A percentile compares a stretch with the other conserved stretches of the same genome.
phyloP scores from a whole-genome alignment of 30 jellyfish, hydroid and myxozoan species.

The Hydractinia echinata region DNA sequence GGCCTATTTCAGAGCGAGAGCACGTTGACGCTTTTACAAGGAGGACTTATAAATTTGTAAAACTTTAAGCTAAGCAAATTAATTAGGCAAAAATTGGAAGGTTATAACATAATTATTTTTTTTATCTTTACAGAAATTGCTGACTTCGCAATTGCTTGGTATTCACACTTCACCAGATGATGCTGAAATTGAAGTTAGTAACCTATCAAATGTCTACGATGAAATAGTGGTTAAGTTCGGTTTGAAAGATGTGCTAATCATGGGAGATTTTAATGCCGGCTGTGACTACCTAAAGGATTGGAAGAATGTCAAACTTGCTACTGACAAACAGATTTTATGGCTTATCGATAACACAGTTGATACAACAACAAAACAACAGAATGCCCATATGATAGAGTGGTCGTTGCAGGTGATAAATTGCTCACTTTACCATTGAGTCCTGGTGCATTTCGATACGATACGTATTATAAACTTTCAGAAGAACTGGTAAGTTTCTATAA shows the following conservation, averaged over 20 bases:
- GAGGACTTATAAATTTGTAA: too few species aligned
- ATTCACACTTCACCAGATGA: constrained; percentile 83
- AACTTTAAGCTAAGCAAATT: too few species aligned
- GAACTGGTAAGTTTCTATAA: constrained; percentile 29
- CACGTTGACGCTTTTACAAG: too few species aligned
- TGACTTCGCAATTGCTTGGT: constrained; percentile 61
- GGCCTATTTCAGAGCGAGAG: too few species aligned
- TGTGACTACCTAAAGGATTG: constrained; percentile 75
- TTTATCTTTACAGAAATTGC: constrained; percentile 2
- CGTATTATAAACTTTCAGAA: constrained; percentile 34
- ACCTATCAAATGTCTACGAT: constrained; percentile 58
- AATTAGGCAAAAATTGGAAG: too few species aligned
- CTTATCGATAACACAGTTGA: constrained; percentile 63
- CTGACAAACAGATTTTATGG: constrained; percentile 75
- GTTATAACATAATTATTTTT: too few species aligned
- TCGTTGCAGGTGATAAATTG: constrained; percentile 62
- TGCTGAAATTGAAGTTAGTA: constrained; percentile 64
- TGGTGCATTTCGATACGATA: constrained; percentile 48
- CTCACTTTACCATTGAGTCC: constrained; percentile 62
- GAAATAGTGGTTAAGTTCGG: constrained; percentile 37
- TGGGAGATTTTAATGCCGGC: constrained; percentile 96
- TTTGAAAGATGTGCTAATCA: constrained; percentile 51
- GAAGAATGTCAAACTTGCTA: constrained; percentile 56
- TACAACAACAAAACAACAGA: constrained; percentile 77
- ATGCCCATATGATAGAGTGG: constrained; percentile 87